Evolutionary conservation across 2,113 vertebrate species (phyloP).

Genomic region (Setophaga coronata): DNA sequence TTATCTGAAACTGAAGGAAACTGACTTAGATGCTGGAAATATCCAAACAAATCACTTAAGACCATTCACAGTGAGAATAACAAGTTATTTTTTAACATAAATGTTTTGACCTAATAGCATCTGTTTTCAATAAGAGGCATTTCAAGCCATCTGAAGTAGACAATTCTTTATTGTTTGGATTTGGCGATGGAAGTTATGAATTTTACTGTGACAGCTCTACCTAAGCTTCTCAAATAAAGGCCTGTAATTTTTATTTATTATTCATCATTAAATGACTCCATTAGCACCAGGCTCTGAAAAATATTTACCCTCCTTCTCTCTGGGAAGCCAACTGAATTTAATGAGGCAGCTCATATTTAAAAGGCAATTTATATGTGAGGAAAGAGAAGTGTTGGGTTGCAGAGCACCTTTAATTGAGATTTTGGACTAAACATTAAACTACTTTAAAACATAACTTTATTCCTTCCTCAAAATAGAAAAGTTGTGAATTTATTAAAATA

Average conservation of each 20-base stretch:
- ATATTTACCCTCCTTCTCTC: conserved; percentile 15
- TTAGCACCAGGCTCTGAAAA: conserved; percentile 25
- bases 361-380: neutral
- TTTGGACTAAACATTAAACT: conserved; percentile 5
- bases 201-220: neutral
- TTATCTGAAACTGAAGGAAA: conserved; percentile 69
- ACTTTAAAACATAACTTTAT: neutral
- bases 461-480: neutral
- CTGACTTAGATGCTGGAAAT: neutral
- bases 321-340: conserved; percentile 17
- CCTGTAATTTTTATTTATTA: conserved; percentile 4
- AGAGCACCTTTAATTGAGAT: neutral
- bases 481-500: neutral
- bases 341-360: neutral
- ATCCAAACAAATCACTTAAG: conserved; percentile 47
- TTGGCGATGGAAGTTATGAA: neutral
- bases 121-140: neutral
- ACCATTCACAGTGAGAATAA: conserved; percentile 24
- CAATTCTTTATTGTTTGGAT: neutral
- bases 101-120: conserved; percentile 9
- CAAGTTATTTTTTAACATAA: conserved; percentile 34
- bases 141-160: conserved; percentile 1
- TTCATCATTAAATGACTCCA: conserved; percentile 1
- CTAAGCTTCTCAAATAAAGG: neutral
- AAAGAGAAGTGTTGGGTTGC: neutral